Evolutionary conservation across 2,888 invertebrate genomes (phyloP), one percentile per base, ranked within the genome.

Genomic region (Seira ritae): DNA sequence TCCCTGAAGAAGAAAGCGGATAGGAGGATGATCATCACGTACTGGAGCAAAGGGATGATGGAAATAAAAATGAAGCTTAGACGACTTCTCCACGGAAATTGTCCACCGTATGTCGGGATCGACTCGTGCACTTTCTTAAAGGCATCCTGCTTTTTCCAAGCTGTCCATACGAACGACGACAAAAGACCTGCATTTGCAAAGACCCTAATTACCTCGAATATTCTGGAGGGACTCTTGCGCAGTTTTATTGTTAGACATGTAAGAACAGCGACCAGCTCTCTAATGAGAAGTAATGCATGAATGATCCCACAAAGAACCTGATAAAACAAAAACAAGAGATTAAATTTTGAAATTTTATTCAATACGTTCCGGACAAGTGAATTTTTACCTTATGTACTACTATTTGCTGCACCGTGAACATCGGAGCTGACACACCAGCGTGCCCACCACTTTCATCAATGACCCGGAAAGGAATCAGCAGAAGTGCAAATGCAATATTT

Each of bases 331-430:
- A 4, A 31, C 31, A 31, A 31, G 31, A 31, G n/a, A n/a, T n/a
- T 42, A 8, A 42, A 42, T 6, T 12, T 42, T 42, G 12, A 12
- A 42, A 8, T 42, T 42, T 42, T 12, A 42, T 42, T 8, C 6
- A 42, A 6, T 42, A 8, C 12, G 6, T 42, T 42, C 6, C 6
- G 12, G 42, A 42, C 12, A 42, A 8, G 6, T n/a, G 17, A 60
- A n/a, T 6, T 71, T 17, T 50, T 60, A 72, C 72, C 72, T 72
- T 22, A 8, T 72, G 72, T 8, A 72, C 19, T 60, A 72, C n/a
- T 17, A 60, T 4, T 62, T 62, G 8, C 17, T 50, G 50, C 6
- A 50, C 50, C 1, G 50, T 8, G 17, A 50, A 3, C 3, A 15
- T 50, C 15, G 50, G 6, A 60, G 24, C 15, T 0, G 24, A 20